Evolutionary conservation across 2,888 invertebrate species (phyloP).

Genomic region (Ochropleura leucogaster): DNA sequence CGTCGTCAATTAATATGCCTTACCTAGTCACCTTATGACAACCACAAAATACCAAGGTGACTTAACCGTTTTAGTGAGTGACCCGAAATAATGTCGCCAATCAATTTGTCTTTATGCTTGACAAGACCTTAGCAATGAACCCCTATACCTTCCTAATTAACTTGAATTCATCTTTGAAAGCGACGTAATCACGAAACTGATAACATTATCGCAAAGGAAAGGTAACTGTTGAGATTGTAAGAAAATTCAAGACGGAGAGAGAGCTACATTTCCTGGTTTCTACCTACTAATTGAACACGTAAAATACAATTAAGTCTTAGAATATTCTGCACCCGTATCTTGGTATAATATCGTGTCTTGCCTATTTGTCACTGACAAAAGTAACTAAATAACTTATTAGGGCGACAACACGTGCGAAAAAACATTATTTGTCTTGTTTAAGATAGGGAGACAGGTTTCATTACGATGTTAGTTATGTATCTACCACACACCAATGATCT

Average conservation of each 20-base stretch:
- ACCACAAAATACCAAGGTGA: conserved; percentile 65
- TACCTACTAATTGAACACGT: conserved; percentile 71
- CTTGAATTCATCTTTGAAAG: conserved; percentile 70
- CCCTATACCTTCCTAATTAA: conserved; percentile 72
- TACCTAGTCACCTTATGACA: conserved; percentile 71
- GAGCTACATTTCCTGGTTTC: too few relatives aligned
- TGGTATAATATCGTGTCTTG: conserved; percentile 72
- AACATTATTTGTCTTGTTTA: conserved; percentile 73
- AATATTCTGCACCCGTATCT: conserved; percentile 71
- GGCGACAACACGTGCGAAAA: conserved; percentile 69
- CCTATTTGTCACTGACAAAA: conserved; percentile 77
- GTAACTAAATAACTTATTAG: conserved; percentile 79
- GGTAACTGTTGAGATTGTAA: conserved; percentile 51
- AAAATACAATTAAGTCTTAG: conserved; percentile 69
- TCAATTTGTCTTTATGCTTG: conserved; percentile 69
- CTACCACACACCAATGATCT: conserved; percentile 7
- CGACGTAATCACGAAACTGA: conserved; percentile 68
- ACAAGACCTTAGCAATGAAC: conserved; percentile 71
- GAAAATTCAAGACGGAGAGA: conserved; percentile 53
- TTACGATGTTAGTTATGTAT: conserved; percentile 59
- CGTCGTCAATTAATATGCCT: conserved; percentile 81
- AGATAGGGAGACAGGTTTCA: conserved; percentile 62
- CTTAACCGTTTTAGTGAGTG: conserved; percentile 62
- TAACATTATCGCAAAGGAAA: conserved; percentile 62
- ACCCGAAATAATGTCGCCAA: conserved; percentile 67